Conservation (phyloP, 1,140 invertebrate genomes). For the Mesaphorura yosii region DNA sequence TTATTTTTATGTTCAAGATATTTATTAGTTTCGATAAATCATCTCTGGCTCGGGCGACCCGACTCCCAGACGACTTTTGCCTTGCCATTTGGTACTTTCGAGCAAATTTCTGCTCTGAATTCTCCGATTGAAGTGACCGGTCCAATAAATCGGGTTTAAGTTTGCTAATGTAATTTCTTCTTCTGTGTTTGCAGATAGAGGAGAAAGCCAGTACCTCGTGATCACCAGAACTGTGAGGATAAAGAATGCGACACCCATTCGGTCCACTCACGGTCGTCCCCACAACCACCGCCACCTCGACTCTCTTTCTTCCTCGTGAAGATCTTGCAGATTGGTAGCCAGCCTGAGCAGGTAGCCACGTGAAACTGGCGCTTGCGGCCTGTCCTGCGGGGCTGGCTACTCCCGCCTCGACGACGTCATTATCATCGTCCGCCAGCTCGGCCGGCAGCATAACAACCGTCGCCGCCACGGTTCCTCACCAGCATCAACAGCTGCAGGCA, state of each 20-base stretch:
- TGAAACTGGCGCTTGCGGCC: constrained; percentile 30
- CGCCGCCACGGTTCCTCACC: constrained; percentile 9
- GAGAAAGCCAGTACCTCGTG: not conserved
- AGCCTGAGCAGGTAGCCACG: constrained; percentile 4
- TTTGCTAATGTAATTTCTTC: too few species aligned
- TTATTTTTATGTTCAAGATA: too few species aligned
- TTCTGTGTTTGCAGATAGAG: not conserved
- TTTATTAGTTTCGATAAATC: too few species aligned
- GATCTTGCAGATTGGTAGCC: constrained; percentile 3
- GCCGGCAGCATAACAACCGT: constrained; percentile 9
- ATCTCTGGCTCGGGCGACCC: too few species aligned
- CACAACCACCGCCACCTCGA: too few species aligned
- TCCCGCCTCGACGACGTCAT: constrained; percentile 24
- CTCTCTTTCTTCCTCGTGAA: too few species aligned
- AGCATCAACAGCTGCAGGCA: constrained; percentile 20
- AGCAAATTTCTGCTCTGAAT: too few species aligned
- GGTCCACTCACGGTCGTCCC: too few species aligned
- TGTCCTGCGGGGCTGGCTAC: constrained; percentile 25
- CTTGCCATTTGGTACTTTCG: too few species aligned
- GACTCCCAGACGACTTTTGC: too few species aligned
- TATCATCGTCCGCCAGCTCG: not conserved
- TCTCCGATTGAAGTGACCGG: too few species aligned
- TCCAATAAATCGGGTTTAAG: too few species aligned
- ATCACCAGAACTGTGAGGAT: not conserved
- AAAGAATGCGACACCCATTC: not conserved